Base-by-base conservation (phyloP, 2,797 vertebrate genomes). In the Hylomyscus alleni region DNA sequence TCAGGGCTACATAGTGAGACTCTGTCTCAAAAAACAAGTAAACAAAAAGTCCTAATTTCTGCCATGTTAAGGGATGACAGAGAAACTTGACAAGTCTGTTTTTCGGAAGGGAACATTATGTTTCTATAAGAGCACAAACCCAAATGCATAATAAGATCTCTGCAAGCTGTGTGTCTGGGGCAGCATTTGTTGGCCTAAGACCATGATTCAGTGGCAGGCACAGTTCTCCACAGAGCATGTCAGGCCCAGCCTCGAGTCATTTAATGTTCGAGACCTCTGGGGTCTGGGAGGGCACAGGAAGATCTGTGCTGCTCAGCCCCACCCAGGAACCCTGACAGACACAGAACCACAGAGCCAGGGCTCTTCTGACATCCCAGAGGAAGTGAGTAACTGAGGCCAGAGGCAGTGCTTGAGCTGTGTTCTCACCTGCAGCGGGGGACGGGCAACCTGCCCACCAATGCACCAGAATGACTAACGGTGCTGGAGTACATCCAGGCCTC, bases 401-500 rank as follows among this genome's bases (percentile, higher is more conserved):
- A 72, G 2, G 44, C 4, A 10, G 58, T 6, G 0, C 44, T 12
- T 6, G 29, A 22, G 52, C 17, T 77, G 80, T 47, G 60, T 93
- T 86, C 91, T 83, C 89, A 69, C n/a, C 75, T 54, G 72, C 50
- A 82, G 88, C 0, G 0, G 8, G 0, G 84, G 34, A 50, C 31
- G 6, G 69, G 89, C 31, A n/a, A 62, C 81, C 94, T 83, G 81
- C 83, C 37, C 60, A 82, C 88, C 12, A 0, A 0, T 60, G 82
- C 29, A 1, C 67, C 58, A 6, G 13, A 24, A 72, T 92, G 89
- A 95, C 65, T 92, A 78, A 89, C 26, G 0, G 0, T 0, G 15
- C 77, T 10, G 60, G 77, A 90, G 95, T 50, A 17, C 47, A 90
- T n/a, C 88, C 83, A 82, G 91, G 69, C 90, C 90, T 75, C 94